phyloP scores from a whole-genome alignment of 2,888 invertebrate species.

The Tachina lurida region DNA sequence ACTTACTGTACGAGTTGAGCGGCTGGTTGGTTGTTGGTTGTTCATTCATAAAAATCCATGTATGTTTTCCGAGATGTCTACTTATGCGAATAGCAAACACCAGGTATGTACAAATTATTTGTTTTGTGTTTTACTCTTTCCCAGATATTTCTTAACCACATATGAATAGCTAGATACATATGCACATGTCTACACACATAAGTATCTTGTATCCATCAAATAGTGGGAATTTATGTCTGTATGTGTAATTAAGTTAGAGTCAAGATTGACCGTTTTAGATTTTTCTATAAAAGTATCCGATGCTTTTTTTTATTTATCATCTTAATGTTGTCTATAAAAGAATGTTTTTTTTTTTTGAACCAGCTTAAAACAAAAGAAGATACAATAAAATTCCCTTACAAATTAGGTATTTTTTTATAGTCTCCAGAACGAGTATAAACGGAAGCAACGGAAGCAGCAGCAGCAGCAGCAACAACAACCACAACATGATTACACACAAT shows the following conservation, averaged over 20 bases:
- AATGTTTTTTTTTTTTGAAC: constrained; percentile 39
- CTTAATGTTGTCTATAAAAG: constrained; percentile 24
- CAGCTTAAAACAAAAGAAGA: constrained; percentile 56
- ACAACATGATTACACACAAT: constrained; percentile 28
- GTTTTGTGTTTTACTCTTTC: constrained; percentile 39
- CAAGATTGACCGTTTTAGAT: constrained; percentile 43
- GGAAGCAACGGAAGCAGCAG: constrained; percentile 62
- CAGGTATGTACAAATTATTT: constrained; percentile 49
- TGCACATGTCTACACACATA: no score
- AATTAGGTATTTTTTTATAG: constrained; percentile 47
- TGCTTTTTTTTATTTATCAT: constrained; percentile 37
- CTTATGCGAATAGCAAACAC: background rate
- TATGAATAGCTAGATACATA: no score
- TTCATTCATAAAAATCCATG: constrained; percentile 67
- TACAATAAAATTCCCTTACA: constrained; percentile 63
- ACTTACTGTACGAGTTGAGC: constrained; percentile 19
- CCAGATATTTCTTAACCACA: constrained; percentile 35
- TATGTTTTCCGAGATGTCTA: constrained; percentile 31
- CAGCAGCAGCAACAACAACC: constrained; percentile 45
- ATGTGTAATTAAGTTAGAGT: constrained; percentile 9
- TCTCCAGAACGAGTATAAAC: constrained; percentile 59
- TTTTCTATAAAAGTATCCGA: constrained; percentile 33
- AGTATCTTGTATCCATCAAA: background rate
- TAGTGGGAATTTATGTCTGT: background rate
- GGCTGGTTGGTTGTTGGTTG: constrained; percentile 11